Evolutionary conservation across 2,797 vertebrate genomes (phyloP), one percentile per base, ranked within the genome.

Genomic region (Lithobates sylvaticus): DNA sequence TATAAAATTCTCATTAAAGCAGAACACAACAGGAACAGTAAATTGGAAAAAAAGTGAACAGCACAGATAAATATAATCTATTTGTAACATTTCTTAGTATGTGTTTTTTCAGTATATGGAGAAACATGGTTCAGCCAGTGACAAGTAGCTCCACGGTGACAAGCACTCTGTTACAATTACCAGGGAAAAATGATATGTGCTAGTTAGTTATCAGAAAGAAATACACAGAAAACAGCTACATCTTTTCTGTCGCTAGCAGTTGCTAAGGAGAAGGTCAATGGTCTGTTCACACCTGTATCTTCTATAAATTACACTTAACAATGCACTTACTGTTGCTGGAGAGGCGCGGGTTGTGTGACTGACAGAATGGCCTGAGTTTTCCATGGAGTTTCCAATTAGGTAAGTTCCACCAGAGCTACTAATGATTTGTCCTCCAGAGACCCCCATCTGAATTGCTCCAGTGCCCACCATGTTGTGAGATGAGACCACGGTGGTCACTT

Each of bases 391-490:
- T 89, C 95, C 94, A 73, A 96, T 95, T 86, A 96, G 91, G 88
- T 96, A 96, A 85, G 95, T 95, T 65, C 95, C 95, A 92, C 95
- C 95, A 74, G 95, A 93, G 91, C 94, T 95, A 93, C 95, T 96
- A 91, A 96, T 95, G 86, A 96, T 94, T 34, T 96, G 95, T 91
- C 95, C 95, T 93, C 95, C 95, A 44, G 95, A 92, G 88, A 95
- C 94, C 64, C 95, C 95, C 95, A 96, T 96, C 88, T 95, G 95
- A 93, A 96, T 94, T 54, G 94, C 94, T 91, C 95, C 95, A 89
- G 94, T 93, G 88, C 95, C 95, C 92, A 95, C 95, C 95, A 96
- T 96, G 82, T 93, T 95, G 88, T 96, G 95, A 89, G 95, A 95
- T 0, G 95, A 95, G 88, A 96, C 95, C 89, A 96, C 95, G 50